Base-by-base conservation (phyloP, 2,797 vertebrate species). In the Nothura maculosa region DNA sequence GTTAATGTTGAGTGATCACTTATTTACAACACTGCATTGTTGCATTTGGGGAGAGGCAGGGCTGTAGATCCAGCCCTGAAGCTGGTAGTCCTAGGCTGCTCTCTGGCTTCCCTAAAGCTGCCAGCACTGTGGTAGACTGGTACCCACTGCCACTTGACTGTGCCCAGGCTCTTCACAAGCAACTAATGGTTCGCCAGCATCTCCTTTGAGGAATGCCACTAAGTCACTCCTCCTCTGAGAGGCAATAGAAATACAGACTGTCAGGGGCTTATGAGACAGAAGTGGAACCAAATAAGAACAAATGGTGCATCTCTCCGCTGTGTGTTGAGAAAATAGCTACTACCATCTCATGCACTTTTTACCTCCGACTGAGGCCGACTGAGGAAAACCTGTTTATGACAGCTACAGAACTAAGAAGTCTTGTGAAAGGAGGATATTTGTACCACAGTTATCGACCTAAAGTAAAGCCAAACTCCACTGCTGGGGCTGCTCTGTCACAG, bases 11-110 rank as follows among this genome's bases (percentile, higher is more conserved):
- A 96, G 79, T 92, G 85, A 85, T 93, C 90, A 67, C 87, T 87
- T 95, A 94, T 88, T 96, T 91, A 95, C 82, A 89, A 83, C 47
- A 70, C 40, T 5, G 47, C 74, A 96, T 91, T 94, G 89, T 95
- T 95, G 43, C 78, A 42, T 64, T 70, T 86, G 89, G 77, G 87
- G 82, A 95, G 74, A 54, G 67, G 61, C 60, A 81, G 70, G 85
- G 86, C 84, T 89, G 54, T 5, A 38, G 82, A 91, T 70, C 67
- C 54, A 81, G 70, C 85, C 83, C 70, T 58, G 64, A 54, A 0
- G 0, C 45, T 87, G n/a, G 63, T 13, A 38, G 67, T 77, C 48
- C 40, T 94, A 36, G 28, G 22, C 18, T 93, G 73, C 43, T 87
- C 82, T 89, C 67, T 89, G 48, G 28, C 76, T 40, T 85, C 60